Percentiles rank a stretch among this genome's conserved stretches.
Conservation (phyloP, 2,888 invertebrate genomes). For the Apotomis turbidana region DNA sequence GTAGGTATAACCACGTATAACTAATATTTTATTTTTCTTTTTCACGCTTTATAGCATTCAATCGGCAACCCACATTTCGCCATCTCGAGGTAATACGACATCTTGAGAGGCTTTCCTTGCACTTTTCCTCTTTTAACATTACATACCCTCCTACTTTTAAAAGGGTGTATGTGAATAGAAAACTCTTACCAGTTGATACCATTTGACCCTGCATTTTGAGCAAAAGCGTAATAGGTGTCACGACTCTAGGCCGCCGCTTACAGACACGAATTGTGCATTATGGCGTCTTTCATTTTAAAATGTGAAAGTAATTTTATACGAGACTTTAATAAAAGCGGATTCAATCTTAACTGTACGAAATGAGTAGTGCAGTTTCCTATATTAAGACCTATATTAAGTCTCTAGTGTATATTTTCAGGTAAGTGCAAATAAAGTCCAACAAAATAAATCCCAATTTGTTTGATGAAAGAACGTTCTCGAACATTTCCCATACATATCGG, state of each 20-base stretch:
- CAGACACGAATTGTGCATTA: slow-evolving; percentile 23
- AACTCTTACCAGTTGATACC: background rate
- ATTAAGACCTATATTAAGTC: background rate
- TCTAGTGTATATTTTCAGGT: too few relatives aligned
- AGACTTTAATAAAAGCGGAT: background rate
- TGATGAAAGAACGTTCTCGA: too few relatives aligned
- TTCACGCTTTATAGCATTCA: background rate
- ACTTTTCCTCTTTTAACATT: slow-evolving; percentile 18
- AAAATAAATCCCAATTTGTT: too few relatives aligned
- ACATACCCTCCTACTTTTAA: background rate
- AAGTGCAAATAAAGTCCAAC: too few relatives aligned
- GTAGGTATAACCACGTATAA: too few relatives aligned
- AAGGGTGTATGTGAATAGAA: too few relatives aligned
- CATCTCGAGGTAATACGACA: slow-evolving; percentile 16
- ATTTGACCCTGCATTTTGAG: background rate
- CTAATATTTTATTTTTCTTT: too few relatives aligned
- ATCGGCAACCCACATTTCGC: slow-evolving; percentile 2
- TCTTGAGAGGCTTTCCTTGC: slow-evolving; percentile 20
- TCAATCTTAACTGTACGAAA: background rate
- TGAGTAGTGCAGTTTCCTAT: background rate
- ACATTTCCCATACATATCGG: too few relatives aligned
- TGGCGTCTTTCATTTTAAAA: background rate
- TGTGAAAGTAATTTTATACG: background rate
- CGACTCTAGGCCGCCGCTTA: background rate
- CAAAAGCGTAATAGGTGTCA: background rate